Conservation (phyloP, 2,113 vertebrate genomes). For the Psittacula cyanocephala region DNA sequence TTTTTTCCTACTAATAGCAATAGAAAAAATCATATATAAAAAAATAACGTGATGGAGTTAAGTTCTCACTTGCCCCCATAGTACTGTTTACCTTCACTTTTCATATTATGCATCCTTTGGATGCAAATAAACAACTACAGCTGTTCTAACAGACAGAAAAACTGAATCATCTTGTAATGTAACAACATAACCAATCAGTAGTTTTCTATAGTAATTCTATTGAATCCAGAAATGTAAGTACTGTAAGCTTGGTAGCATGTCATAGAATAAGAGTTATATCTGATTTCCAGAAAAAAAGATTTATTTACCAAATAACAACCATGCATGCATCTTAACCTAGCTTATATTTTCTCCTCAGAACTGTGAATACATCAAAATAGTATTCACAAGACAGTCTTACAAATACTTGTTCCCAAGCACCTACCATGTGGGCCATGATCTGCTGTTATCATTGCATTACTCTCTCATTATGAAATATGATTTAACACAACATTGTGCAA, state of each 20-base stretch:
- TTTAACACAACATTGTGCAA: background rate
- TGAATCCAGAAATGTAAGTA: background rate
- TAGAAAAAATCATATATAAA: background rate
- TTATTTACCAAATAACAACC: background rate
- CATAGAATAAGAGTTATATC: background rate
- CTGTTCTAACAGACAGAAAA: background rate
- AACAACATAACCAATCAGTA: background rate
- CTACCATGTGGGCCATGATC: background rate
- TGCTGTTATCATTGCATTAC: background rate
- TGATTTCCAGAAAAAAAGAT: background rate
- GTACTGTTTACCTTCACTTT: background rate
- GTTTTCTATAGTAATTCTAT: background rate
- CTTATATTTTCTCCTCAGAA: background rate
- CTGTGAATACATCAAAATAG: background rate
- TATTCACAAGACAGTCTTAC: background rate
- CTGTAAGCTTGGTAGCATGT: background rate
- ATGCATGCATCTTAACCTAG: background rate
- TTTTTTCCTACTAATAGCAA: background rate
- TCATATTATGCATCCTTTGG: background rate
- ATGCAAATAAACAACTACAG: background rate
- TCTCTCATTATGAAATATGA: constrained; percentile 17
- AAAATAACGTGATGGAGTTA: background rate
- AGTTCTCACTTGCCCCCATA: background rate
- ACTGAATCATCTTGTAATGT: background rate
- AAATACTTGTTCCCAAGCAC: background rate